Percentiles rank a stretch among this genome's conserved stretches.
These are phyloP conservation scores for Calliopum simillimum DNA, from an alignment of 2,888 invertebrate species.

Conservation along the genomic window DNA sequence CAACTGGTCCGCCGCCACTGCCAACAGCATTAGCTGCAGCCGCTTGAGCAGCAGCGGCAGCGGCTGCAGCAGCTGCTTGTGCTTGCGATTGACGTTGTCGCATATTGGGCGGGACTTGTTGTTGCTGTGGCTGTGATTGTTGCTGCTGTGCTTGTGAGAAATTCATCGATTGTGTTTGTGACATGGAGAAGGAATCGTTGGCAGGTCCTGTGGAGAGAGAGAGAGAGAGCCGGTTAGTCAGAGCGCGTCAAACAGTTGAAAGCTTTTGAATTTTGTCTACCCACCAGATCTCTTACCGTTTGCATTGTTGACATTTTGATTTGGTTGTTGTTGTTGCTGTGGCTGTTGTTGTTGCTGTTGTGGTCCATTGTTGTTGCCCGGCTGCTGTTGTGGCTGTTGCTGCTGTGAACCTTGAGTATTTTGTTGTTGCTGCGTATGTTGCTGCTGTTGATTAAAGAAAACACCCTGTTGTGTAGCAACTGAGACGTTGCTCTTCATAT, in stretches of 20 bases:
- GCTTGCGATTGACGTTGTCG: constrained; percentile 63
- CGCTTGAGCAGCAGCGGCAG: constrained; percentile 66
- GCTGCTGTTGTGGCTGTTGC: constrained; percentile 49
- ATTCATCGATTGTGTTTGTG: constrained; percentile 88
- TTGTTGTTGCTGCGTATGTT: constrained; percentile 68
- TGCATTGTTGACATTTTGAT: constrained; percentile 64
- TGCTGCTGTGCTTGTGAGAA: constrained; percentile 82
- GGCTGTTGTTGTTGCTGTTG: constrained; percentile 52
- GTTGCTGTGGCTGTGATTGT: constrained; percentile 70
- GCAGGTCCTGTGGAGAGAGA: constrained; percentile 55
- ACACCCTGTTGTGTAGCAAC: constrained; percentile 89
- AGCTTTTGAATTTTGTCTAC: constrained; percentile 7
- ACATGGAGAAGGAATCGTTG: constrained; percentile 75
- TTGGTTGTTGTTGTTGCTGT: constrained; percentile 58
- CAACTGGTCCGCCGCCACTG: constrained; percentile 47
- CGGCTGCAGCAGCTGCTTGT: constrained; percentile 59
- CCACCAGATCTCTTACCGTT: constrained; percentile 56
- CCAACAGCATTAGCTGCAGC: constrained; percentile 64
- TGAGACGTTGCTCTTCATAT: constrained; percentile 79
- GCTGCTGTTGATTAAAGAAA: constrained; percentile 73
- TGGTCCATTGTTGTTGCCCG: constrained; percentile 50
- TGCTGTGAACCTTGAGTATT: constrained; percentile 65
- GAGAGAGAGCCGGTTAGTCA: not conserved
- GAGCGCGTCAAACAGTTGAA: not conserved
- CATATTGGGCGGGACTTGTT: constrained; percentile 62